Conservation (phyloP, 2,888 invertebrate genomes). For the Hedychridium roseum region DNA sequence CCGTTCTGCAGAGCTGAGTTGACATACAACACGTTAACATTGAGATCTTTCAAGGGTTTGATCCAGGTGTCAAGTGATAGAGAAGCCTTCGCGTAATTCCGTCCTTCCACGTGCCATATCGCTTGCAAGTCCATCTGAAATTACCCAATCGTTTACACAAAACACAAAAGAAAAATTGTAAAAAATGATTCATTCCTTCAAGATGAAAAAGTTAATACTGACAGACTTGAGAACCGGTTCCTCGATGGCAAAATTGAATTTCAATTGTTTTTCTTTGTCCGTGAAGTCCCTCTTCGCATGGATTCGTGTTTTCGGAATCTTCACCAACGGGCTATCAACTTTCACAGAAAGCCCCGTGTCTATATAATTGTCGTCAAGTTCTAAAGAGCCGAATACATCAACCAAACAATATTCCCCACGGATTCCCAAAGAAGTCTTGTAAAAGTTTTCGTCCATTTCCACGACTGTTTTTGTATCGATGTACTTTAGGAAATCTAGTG, state of each 20-base stretch:
- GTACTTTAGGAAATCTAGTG: conserved; percentile 65
- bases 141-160: neutral
- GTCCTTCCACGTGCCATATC: conserved; percentile 54
- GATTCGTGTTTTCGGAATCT: conserved; percentile 72
- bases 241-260: conserved; percentile 70
- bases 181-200: conserved; percentile 1
- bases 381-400: conserved; percentile 66
- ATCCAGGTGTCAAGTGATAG: conserved; percentile 58
- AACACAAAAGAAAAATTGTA: conserved; percentile 1
- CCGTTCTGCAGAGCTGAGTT: conserved; percentile 41
- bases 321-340: conserved; percentile 71
- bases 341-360: conserved; percentile 71
- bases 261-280: conserved; percentile 70
- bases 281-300: conserved; percentile 76
- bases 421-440: conserved; percentile 66
- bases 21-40: conserved; percentile 43
- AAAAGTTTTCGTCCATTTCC: conserved; percentile 66
- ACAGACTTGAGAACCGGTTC: conserved; percentile 55
- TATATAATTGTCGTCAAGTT: conserved; percentile 63
- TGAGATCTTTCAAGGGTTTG: conserved; percentile 52
- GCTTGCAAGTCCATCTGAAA: conserved; percentile 51
- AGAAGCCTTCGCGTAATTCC: conserved; percentile 46
- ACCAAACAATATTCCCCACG: conserved; percentile 66
- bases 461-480: conserved; percentile 64
- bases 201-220: conserved; percentile 18